These are phyloP conservation scores for Cotesia congregata DNA, from an alignment of 2,888 invertebrate species.

Conservation along the genomic window DNA sequence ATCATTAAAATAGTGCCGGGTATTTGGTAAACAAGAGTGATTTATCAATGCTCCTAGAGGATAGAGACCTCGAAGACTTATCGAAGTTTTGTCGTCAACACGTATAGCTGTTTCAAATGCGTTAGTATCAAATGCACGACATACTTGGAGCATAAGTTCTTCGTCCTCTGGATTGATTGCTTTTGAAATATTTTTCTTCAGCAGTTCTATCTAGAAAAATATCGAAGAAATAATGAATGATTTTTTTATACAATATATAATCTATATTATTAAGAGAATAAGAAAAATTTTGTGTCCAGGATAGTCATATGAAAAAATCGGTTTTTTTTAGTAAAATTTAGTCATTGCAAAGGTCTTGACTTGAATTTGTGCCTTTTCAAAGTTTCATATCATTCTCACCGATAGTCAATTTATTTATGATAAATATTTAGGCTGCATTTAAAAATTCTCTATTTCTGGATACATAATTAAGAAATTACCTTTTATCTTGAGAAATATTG, in stretches of 20 bases:
- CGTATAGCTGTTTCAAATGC: constrained; percentile 76
- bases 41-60: constrained; percentile 79
- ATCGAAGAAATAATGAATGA: not conserved
- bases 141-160: constrained; percentile 74
- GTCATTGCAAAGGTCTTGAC: no score
- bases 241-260: not conserved
- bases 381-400: no score
- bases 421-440: no score
- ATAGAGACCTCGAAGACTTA: constrained; percentile 77
- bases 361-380: no score
- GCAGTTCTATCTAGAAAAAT: constrained; percentile 66
- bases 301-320: no score
- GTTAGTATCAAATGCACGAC: constrained; percentile 78
- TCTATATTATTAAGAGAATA: no score
- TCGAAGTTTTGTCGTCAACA: constrained; percentile 65
- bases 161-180: constrained; percentile 74
- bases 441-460: no score
- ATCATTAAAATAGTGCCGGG: constrained; percentile 75
- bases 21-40: constrained; percentile 80
- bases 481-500: no score
- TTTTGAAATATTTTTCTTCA: constrained; percentile 71
- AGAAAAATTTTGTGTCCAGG: no score
- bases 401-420: no score
- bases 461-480: no score
- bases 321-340: no score